Evolutionary conservation across 2,113 vertebrate genomes (phyloP).

Genomic region (Urocitellus parryii): DNA sequence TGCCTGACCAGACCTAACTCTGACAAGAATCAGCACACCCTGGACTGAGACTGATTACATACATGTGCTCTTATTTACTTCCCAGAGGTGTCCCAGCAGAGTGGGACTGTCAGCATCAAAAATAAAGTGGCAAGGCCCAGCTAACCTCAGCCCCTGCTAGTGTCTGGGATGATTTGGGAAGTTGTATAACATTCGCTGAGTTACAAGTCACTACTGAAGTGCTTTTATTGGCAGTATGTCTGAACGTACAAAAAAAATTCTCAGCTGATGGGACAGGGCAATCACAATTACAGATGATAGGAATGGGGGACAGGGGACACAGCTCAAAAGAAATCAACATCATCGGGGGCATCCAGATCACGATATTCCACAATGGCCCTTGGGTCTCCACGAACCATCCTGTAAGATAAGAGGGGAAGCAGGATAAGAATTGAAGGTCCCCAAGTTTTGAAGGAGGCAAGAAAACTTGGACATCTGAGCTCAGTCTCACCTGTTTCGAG

Average conservation of each 20-base stretch:
- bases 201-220: slow-evolving; percentile 53
- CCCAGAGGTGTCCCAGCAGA: neutral
- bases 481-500: slow-evolving; percentile 92
- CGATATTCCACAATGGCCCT: slow-evolving; percentile 95
- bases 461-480: too few species aligned
- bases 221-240: slow-evolving; percentile 79
- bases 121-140: slow-evolving; percentile 48
- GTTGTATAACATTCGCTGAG: neutral
- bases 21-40: neutral
- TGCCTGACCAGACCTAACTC: slow-evolving; percentile 88
- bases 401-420: slow-evolving; percentile 66
- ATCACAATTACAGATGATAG: neutral
- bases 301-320: neutral
- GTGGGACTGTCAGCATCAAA: neutral
- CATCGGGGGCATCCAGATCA: slow-evolving; percentile 95
- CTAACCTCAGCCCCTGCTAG: neutral
- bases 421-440: neutral
- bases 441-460: neutral
- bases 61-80: neutral
- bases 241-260: slow-evolving; percentile 76
- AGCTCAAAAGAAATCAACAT: slow-evolving; percentile 94
- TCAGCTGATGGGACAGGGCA: slow-evolving; percentile 39
- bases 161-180: neutral
- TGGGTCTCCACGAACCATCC: slow-evolving; percentile 95
- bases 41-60: neutral